phyloP scores from a whole-genome alignment of 2,113 vertebrate species.

The Coryphaenoides rupestris region DNA sequence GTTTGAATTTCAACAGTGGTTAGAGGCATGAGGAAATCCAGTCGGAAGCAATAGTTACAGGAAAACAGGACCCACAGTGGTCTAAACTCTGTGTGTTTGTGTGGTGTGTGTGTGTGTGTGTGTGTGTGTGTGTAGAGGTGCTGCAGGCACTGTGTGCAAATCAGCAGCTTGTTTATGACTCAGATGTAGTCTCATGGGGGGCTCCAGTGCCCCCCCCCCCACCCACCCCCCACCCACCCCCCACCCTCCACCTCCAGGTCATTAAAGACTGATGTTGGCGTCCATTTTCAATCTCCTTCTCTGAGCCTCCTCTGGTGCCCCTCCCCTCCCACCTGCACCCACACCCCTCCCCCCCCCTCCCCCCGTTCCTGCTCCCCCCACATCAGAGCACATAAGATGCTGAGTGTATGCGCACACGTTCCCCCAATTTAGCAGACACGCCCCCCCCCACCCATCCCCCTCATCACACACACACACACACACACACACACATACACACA shows the following conservation, averaged over 20 bases:
- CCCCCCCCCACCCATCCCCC: too few relatives aligned
- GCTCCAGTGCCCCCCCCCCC: constrained; percentile 29
- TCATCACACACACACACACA: constrained; percentile 28
- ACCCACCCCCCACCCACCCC: constrained; percentile 30
- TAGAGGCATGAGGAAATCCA: too few relatives aligned
- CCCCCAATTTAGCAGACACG: too few relatives aligned
- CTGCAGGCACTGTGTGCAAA: constrained; percentile 54
- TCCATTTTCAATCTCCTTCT: constrained; percentile 37
- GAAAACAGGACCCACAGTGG: too few relatives aligned
- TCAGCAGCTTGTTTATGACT: constrained; percentile 71
- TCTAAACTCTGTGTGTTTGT: too few relatives aligned
- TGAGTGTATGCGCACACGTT: too few relatives aligned
- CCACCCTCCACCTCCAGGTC: constrained; percentile 46
- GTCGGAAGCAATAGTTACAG: too few relatives aligned
- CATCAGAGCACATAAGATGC: constrained; percentile 50
- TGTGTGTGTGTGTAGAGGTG: constrained; percentile 14
- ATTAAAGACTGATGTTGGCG: constrained; percentile 74
- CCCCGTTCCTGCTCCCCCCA: too few relatives aligned
- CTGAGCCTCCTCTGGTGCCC: constrained; percentile 39
- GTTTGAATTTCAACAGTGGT: too few relatives aligned
- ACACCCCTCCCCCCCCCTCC: too few relatives aligned
- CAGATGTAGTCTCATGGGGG: constrained; percentile 46
- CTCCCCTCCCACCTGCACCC: constrained; percentile 69
- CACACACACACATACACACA: not conserved
- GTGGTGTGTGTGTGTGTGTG: too few relatives aligned